Percentiles rank a stretch among this genome's conserved stretches.
phyloP scores from a whole-genome alignment of 1,140 invertebrate species.

The Saccostrea cuccullata region DNA sequence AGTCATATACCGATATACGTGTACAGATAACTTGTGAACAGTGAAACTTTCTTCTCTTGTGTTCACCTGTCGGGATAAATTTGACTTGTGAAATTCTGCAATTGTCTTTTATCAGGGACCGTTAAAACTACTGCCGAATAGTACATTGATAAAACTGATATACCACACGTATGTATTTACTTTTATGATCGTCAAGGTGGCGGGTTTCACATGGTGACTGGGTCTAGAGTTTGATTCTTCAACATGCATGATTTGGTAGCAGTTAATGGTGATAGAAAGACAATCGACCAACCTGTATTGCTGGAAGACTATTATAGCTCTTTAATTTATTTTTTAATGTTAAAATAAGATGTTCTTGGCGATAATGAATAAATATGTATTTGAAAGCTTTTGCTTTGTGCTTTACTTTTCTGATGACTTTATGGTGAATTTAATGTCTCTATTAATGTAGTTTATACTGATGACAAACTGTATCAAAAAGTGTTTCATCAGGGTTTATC shows the following conservation, averaged over 20 bases:
- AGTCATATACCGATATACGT: neutral
- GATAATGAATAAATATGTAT: too few species aligned
- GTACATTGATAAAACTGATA: slow-evolving; percentile 22
- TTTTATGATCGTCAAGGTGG: slow-evolving; percentile 22
- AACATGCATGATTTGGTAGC: neutral
- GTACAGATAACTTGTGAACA: neutral
- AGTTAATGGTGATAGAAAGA: too few species aligned
- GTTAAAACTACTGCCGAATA: neutral
- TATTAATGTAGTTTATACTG: neutral
- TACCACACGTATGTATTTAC: slow-evolving; percentile 9
- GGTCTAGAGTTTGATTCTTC: neutral
- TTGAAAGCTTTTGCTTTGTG: too few species aligned
- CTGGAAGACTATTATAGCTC: too few species aligned
- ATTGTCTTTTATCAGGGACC: neutral
- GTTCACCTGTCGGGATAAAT: neutral
- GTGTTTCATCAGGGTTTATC: too few species aligned
- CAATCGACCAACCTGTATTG: too few species aligned
- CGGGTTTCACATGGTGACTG: slow-evolving; percentile 23
- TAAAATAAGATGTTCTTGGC: too few species aligned
- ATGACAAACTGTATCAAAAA: neutral
- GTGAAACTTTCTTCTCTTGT: neutral
- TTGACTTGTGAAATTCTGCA: neutral
- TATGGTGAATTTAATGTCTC: neutral
- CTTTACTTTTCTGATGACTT: too few species aligned
- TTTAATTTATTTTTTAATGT: too few species aligned